Evolutionary conservation across 2,113 vertebrate species (phyloP).

Genomic region (Lepisosteus osseus): DNA sequence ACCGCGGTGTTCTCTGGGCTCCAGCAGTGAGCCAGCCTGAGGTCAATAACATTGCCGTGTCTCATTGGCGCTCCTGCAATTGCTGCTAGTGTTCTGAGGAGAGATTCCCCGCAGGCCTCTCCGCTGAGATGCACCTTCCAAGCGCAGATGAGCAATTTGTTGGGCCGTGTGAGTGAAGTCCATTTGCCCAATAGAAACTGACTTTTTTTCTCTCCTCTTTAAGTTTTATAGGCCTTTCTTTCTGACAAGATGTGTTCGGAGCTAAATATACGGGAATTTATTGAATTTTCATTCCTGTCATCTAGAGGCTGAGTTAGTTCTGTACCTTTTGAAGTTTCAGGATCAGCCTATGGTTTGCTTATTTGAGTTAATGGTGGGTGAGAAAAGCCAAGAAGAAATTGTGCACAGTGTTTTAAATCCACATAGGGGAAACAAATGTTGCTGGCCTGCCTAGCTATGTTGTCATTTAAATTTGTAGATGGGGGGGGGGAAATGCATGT

Average conservation of each 20-base stretch:
- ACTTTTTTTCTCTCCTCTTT: slow-evolving; percentile 13
- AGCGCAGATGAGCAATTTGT: slow-evolving; percentile 29
- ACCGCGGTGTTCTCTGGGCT: slow-evolving; percentile 30
- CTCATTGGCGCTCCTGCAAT: slow-evolving; percentile 29
- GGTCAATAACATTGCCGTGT: slow-evolving; percentile 32
- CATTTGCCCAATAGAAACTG: slow-evolving; percentile 16
- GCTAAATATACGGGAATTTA: too few species aligned
- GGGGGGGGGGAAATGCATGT: too few species aligned
- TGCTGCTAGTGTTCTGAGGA: slow-evolving; percentile 29
- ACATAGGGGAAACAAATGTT: too few species aligned
- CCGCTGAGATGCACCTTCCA: slow-evolving; percentile 25
- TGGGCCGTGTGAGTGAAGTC: slow-evolving; percentile 18
- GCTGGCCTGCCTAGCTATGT: too few species aligned
- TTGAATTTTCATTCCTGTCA: too few species aligned
- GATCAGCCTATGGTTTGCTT: too few species aligned
- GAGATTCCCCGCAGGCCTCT: slow-evolving; percentile 21
- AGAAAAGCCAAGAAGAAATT: too few species aligned
- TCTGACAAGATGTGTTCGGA: not conserved
- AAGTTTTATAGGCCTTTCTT: not conserved
- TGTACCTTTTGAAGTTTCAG: too few species aligned
- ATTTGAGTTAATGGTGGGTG: too few species aligned
- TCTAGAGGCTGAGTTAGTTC: too few species aligned
- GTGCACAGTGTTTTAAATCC: too few species aligned
- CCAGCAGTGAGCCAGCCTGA: slow-evolving; percentile 42
- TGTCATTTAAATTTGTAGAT: too few species aligned